Evolutionary conservation across 2,113 vertebrate genomes (phyloP).

Genomic region (Archocentrus centrarchus): DNA sequence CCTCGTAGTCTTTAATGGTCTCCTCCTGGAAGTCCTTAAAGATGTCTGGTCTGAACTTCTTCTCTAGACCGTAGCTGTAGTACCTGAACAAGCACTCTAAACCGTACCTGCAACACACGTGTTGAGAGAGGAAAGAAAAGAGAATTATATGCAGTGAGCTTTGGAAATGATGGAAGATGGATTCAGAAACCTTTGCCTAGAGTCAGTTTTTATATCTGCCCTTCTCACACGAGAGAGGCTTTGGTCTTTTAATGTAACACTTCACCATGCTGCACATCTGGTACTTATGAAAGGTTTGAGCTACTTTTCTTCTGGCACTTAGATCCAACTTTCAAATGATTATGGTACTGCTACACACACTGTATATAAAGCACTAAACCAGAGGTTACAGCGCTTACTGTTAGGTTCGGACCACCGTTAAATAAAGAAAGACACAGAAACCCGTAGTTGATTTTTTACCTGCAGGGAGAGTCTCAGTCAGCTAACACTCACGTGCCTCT

Average conservation of each 20-base stretch:
- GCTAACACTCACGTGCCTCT: too few species aligned
- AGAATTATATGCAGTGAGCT: accelerated
- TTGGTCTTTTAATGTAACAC: too few species aligned
- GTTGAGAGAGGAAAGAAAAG: accelerated
- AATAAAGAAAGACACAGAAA: too few species aligned
- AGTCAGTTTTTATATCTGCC: too few species aligned
- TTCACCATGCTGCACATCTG: too few species aligned
- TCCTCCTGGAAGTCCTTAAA: slow-evolving; percentile 99
- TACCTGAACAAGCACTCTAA: slow-evolving; percentile 99
- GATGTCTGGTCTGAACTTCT: slow-evolving; percentile 96
- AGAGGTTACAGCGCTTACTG: slow-evolving; percentile 72
- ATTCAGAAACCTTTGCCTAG: not conserved
- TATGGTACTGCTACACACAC: not conserved
- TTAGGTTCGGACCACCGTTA: too few species aligned
- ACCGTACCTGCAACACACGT: slow-evolving; percentile 86
- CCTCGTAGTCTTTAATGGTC: slow-evolving; percentile 95
- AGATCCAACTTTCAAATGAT: not conserved
- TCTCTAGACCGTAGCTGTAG: slow-evolving; percentile 98
- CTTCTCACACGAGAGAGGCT: too few species aligned
- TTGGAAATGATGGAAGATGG: not conserved
- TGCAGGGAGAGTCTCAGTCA: too few species aligned
- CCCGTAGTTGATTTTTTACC: too few species aligned
- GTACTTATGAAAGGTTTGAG: too few species aligned
- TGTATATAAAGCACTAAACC: not conserved
- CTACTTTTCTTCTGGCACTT: not conserved